A percentile compares a stretch with the other conserved stretches of the same genome.
These are phyloP conservation scores for Augiades crinisus DNA, from an alignment of 2,888 invertebrate genomes.

Conservation along the genomic window DNA sequence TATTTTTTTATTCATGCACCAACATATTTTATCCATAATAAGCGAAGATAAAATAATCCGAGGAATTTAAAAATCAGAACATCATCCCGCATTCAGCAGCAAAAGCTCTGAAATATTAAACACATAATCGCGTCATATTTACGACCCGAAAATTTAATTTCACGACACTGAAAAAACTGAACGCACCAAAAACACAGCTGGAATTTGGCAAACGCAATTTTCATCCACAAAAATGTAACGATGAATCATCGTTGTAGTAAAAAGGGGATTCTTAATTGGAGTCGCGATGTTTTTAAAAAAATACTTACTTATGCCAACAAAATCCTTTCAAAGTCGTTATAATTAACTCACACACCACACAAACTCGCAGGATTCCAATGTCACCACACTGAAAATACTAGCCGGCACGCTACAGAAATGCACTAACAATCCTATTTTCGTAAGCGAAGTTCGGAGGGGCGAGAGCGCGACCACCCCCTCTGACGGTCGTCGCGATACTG, in stretches of 20 bases:
- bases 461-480: conserved; percentile 46
- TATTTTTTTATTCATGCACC: no score
- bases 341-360: conserved; percentile 26
- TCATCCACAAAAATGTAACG: conserved; percentile 1
- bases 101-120: background rate
- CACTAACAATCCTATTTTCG: conserved; percentile 58
- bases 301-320: conserved; percentile 26
- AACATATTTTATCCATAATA: no score
- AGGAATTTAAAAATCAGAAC: no score
- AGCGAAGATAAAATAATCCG: no score
- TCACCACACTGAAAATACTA: conserved; percentile 27
- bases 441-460: conserved; percentile 43
- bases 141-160: background rate
- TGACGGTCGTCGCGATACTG: conserved; percentile 51
- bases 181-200: background rate
- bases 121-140: background rate
- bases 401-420: conserved; percentile 17
- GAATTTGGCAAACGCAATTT: background rate
- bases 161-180: background rate
- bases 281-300: conserved; percentile 9
- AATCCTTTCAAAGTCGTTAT: conserved; percentile 26
- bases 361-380: conserved; percentile 18
- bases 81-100: background rate
- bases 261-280: conserved; percentile 1
- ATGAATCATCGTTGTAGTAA: background rate